Conservation (phyloP, 92 coral and sea anemone species). For the Phenganax stokvisi region DNA sequence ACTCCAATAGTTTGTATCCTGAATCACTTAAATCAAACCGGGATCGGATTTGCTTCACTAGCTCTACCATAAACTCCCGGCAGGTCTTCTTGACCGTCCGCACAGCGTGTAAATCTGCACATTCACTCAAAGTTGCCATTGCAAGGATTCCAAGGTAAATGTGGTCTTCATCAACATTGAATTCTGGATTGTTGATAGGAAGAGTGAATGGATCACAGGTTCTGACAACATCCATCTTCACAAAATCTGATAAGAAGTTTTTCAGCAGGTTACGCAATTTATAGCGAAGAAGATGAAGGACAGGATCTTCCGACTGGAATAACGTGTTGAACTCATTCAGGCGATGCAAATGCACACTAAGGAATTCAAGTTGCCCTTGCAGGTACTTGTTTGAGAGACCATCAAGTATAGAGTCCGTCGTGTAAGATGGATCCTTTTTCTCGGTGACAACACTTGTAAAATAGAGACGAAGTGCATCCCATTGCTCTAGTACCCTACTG, state of each 20-base stretch:
- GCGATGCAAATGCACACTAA: background rate
- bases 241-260: background rate
- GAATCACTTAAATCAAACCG: background rate
- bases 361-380: background rate
- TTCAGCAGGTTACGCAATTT: no score
- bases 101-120: background rate
- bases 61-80: background rate
- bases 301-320: background rate
- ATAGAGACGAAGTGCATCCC: constrained; percentile 47
- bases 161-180: background rate
- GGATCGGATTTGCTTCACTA: background rate
- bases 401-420: no score
- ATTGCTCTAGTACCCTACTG: constrained; percentile 38
- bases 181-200: background rate
- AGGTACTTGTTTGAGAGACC: background rate
- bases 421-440: background rate
- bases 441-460: constrained; percentile 16
- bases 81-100: background rate
- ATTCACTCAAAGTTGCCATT: no score
- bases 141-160: background rate
- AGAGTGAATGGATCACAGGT: constrained; percentile 3
- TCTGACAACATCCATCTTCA: background rate
- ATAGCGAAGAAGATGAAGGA: background rate
- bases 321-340: background rate
- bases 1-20: background rate